phyloP scores from a whole-genome alignment of 1,140 invertebrate species.

The Manduca sexta region DNA sequence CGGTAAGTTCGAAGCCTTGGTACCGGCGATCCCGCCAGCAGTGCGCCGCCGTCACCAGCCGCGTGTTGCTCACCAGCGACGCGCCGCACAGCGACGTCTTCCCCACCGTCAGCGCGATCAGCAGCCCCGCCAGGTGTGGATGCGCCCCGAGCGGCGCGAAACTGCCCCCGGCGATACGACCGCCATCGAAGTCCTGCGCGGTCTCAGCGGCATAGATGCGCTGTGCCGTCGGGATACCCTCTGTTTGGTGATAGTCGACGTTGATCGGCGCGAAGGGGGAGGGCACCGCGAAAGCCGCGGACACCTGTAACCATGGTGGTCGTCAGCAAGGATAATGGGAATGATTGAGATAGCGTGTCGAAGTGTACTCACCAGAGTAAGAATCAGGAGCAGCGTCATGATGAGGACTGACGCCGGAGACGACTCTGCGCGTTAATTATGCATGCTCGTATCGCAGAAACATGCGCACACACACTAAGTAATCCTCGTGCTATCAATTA shows the following conservation, averaged over 20 bases:
- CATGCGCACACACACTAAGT: too few species aligned
- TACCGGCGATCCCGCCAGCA: constrained; percentile 17
- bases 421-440: too few species aligned
- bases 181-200: constrained; percentile 24
- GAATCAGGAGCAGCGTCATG: too few species aligned
- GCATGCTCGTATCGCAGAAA: too few species aligned
- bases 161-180: constrained; percentile 28
- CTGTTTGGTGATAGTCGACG: constrained; percentile 24
- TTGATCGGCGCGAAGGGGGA: neutral
- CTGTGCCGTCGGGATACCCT: constrained; percentile 23
- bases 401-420: too few species aligned
- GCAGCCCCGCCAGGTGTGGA: constrained; percentile 14
- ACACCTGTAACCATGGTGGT: too few species aligned
- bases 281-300: neutral
- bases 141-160: constrained; percentile 18
- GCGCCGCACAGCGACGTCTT: constrained; percentile 9
- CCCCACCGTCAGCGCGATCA: neutral
- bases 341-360: too few species aligned
- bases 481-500: too few species aligned
- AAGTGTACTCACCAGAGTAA: too few species aligned
- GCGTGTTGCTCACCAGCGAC: constrained; percentile 5
- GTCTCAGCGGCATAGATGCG: constrained; percentile 17
- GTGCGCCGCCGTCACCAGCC: constrained; percentile 18
- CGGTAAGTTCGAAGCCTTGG: neutral
- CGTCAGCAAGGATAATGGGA: too few species aligned